Percentiles rank a stretch among this genome's conserved stretches.
phyloP scores from a whole-genome alignment of 2,888 invertebrate genomes.

The Nudaria mundana region DNA sequence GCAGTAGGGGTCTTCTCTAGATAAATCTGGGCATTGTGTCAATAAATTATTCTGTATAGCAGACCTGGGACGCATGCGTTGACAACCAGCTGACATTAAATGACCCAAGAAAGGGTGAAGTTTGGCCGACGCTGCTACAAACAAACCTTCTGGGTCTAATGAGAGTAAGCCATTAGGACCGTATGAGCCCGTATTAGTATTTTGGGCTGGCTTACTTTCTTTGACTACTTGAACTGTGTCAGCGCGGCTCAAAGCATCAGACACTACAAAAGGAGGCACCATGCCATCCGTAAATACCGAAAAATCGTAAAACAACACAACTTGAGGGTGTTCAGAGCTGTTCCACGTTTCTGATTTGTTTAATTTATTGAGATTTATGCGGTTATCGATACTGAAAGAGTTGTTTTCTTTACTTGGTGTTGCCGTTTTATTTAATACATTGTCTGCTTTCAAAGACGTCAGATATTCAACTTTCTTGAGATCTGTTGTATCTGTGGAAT shows the following conservation, averaged over 20 bases:
- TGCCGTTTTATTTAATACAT: constrained; percentile 3
- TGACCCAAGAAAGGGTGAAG: constrained; percentile 58
- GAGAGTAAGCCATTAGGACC: too few species aligned
- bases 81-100: constrained; percentile 47
- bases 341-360: constrained; percentile 19
- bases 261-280: constrained; percentile 33
- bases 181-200: constrained; percentile 15
- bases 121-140: constrained; percentile 53
- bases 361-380: constrained; percentile 7
- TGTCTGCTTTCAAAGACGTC: constrained; percentile 8
- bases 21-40: constrained; percentile 50
- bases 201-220: constrained; percentile 15
- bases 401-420: constrained; percentile 4
- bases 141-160: constrained; percentile 55
- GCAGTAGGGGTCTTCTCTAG: constrained; percentile 54
- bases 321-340: constrained; percentile 34
- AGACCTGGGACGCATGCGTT: constrained; percentile 47
- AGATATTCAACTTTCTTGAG: constrained; percentile 27
- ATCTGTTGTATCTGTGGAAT: constrained; percentile 20
- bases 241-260: constrained; percentile 27
- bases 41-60: constrained; percentile 52
- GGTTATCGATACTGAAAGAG: not conserved
- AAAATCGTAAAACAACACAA: constrained; percentile 52
- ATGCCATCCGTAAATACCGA: constrained; percentile 38
- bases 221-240: constrained; percentile 8